A percentile compares a stretch with the other conserved stretches of the same genome.
Conservation (phyloP, 2,113 vertebrate species). For the Engystomops pustulosus region DNA sequence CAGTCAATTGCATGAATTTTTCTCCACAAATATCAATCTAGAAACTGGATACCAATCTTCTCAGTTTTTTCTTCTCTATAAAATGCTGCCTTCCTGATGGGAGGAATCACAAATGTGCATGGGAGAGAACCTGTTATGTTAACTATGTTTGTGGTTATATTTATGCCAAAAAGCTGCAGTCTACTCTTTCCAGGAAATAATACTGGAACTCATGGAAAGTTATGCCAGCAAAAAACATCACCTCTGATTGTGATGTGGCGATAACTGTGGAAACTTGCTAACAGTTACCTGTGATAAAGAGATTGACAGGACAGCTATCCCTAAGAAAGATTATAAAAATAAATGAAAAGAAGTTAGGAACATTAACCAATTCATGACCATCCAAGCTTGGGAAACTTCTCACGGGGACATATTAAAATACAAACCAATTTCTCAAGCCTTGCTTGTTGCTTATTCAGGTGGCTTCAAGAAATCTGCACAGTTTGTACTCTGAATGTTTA, state of each 20-base stretch:
- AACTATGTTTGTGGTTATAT: too few species aligned
- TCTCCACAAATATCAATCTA: too few species aligned
- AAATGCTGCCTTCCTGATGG: too few species aligned
- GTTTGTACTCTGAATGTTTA: constrained; percentile 70
- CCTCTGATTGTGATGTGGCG: background rate
- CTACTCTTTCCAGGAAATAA: background rate
- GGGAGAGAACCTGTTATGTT: too few species aligned
- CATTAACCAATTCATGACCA: constrained; percentile 10
- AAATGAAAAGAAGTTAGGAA: too few species aligned
- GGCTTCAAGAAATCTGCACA: constrained; percentile 67
- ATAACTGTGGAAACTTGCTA: background rate
- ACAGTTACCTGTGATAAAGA: background rate
- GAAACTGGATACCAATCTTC: too few species aligned
- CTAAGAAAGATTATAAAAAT: too few species aligned
- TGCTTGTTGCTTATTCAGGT: constrained; percentile 72
- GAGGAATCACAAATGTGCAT: too few species aligned
- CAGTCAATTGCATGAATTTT: too few species aligned
- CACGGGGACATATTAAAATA: constrained; percentile 60
- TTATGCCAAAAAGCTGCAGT: too few species aligned
- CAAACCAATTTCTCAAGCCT: constrained; percentile 59
- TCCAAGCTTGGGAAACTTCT: constrained; percentile 54
- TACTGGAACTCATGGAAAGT: background rate
- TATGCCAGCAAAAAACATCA: too few species aligned
- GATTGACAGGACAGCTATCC: background rate
- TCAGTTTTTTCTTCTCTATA: too few species aligned